These are phyloP conservation scores for crab-eating macaque (Macaca fascicularis) DNA, from an alignment of 2,113 vertebrate genomes.

Conservation along the genomic window T2T-MFA8v1.1 NC_088376.1:177233501-177234000, in stretches of 20 bases:
- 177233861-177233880: conserved; percentile 1
- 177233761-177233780: neutral
- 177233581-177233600: neutral
- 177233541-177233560: neutral
- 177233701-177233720: neutral
- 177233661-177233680: neutral
- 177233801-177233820: neutral
- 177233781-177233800: neutral
- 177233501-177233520: neutral
- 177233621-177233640: neutral
- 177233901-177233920: neutral
- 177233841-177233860: neutral
- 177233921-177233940: neutral
- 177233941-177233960: neutral
- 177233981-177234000: neutral
- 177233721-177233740: neutral
- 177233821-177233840: neutral
- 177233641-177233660: neutral
- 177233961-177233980: neutral
- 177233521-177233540: neutral
- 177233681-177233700: neutral
- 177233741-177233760: neutral
- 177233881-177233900: neutral
- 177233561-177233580: neutral
- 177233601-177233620: conserved; percentile 1